phyloP scores from a whole-genome alignment of 2,113 vertebrate species.

The Pelecanus crispus region DNA sequence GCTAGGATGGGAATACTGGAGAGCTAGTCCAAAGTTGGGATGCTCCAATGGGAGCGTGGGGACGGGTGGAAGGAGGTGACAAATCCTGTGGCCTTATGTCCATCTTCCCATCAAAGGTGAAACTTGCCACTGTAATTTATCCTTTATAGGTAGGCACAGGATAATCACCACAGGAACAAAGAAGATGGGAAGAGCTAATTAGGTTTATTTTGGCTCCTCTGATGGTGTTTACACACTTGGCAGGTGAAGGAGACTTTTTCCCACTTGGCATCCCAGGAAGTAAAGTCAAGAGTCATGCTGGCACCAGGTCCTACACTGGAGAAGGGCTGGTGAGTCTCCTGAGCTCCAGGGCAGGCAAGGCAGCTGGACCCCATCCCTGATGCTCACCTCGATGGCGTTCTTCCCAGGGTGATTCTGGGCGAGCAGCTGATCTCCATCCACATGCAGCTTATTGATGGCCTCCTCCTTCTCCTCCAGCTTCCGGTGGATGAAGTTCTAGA shows the following conservation, averaged over 20 bases:
- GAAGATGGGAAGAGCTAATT: background rate
- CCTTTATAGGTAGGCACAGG: background rate
- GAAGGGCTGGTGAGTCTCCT: accelerated
- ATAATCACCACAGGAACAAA: background rate
- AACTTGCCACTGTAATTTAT: background rate
- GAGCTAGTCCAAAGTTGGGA: background rate
- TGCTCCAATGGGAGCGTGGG: background rate
- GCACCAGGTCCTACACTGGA: background rate
- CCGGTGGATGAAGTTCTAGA: constrained; percentile 91
- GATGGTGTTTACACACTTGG: background rate
- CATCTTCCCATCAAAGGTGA: background rate
- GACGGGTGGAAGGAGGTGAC: background rate
- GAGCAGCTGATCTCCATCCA: constrained; percentile 85
- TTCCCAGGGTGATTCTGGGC: constrained; percentile 83
- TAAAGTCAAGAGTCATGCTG: background rate
- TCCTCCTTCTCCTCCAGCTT: constrained; percentile 93
- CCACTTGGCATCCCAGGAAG: background rate
- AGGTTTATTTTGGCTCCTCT: background rate
- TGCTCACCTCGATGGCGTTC: constrained; percentile 87
- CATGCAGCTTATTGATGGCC: constrained; percentile 85
- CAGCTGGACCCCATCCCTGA: background rate
- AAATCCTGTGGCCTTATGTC: background rate
- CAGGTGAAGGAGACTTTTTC: background rate
- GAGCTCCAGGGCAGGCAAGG: accelerated
- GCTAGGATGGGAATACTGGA: background rate